phyloP scores from a whole-genome alignment of 1,140 invertebrate genomes.

The Bombyx mori region ASM3026992v2 NC_085131.1:6179501-6180000 shows the following conservation, averaged over 20 bases:
- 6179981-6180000: conserved; percentile 73
- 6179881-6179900: conserved; percentile 70
- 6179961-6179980: conserved; percentile 75
- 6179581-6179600: too few relatives aligned
- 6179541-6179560: too few relatives aligned
- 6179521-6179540: too few relatives aligned
- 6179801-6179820: conserved; percentile 86
- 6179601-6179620: too few relatives aligned
- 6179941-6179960: conserved; percentile 82
- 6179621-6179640: too few relatives aligned
- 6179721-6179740: conserved; percentile 79
- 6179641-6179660: not conserved
- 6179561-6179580: too few relatives aligned
- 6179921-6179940: conserved; percentile 82
- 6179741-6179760: conserved; percentile 80
- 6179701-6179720: conserved; percentile 74
- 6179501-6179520: too few relatives aligned
- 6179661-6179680: too few relatives aligned
- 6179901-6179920: conserved; percentile 74
- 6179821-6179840: conserved; percentile 77
- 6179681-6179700: too few relatives aligned
- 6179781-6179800: conserved; percentile 80
- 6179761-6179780: conserved; percentile 77
- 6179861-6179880: conserved; percentile 60
- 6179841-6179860: conserved; percentile 70